Conservation (phyloP, 2,888 invertebrate genomes). For the Silvanus unidentatus region DNA sequence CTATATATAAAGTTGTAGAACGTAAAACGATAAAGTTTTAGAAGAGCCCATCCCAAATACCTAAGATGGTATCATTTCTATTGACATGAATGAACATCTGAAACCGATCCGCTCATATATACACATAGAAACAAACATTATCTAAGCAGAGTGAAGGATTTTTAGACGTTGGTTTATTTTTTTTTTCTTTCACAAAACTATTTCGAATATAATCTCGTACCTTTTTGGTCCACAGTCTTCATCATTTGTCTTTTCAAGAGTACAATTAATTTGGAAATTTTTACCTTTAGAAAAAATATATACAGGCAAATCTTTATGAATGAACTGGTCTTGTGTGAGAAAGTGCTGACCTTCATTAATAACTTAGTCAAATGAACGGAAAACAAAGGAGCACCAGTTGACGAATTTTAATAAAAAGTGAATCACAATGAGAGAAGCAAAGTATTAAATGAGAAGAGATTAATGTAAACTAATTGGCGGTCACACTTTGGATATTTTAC, state of each 20-base stretch:
- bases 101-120: slow-evolving; percentile 22
- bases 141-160: slow-evolving; percentile 21
- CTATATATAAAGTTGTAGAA: slow-evolving; percentile 2
- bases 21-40: slow-evolving; percentile 1
- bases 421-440: too few species aligned
- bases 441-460: too few species aligned
- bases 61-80: slow-evolving; percentile 28
- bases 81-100: slow-evolving; percentile 32
- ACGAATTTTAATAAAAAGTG: too few species aligned
- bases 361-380: too few species aligned
- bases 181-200: slow-evolving; percentile 13
- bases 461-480: too few species aligned
- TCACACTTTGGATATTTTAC: too few species aligned
- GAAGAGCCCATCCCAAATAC: slow-evolving; percentile 29
- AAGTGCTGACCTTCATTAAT: too few species aligned
- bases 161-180: too few species aligned
- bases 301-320: too few species aligned
- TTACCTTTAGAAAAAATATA: too few species aligned
- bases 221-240: slow-evolving; percentile 9
- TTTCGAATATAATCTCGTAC: slow-evolving; percentile 10
- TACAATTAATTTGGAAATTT: slow-evolving; percentile 13
- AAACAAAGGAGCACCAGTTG: too few species aligned
- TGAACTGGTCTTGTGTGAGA: too few species aligned
- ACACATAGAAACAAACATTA: slow-evolving; percentile 22
- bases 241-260: slow-evolving; percentile 13